phyloP scores from a whole-genome alignment of 2,113 vertebrate genomes.

The Ceyx melanurus region DNA sequence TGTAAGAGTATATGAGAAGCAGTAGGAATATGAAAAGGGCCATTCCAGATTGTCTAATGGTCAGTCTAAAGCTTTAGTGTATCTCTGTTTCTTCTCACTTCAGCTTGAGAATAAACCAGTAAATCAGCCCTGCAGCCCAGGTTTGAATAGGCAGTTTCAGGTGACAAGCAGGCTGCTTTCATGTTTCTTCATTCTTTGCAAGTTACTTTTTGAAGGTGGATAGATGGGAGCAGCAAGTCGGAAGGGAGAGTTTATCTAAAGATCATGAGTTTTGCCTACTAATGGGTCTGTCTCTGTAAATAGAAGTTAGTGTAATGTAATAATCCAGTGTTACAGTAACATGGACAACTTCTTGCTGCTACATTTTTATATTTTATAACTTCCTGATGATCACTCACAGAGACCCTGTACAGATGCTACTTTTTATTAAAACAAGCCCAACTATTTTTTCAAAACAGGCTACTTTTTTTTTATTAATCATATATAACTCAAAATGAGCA shows the following conservation, averaged over 20 bases:
- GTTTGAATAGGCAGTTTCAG: neutral
- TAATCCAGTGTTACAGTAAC: neutral
- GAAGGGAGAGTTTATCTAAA: neutral
- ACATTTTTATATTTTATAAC: neutral
- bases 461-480: neutral
- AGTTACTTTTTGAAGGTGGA: neutral
- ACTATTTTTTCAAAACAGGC: neutral
- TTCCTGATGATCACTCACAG: neutral
- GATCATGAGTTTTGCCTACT: neutral
- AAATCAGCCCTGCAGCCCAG: neutral
- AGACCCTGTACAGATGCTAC: neutral
- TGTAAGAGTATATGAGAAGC: neutral
- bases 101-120: neutral
- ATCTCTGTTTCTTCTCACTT: neutral
- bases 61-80: neutral
- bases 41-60: neutral
- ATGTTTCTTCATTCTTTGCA: neutral
- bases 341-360: neutral
- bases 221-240: neutral
- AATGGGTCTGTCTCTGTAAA: neutral
- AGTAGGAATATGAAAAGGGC: neutral
- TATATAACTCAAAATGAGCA: neutral
- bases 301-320: neutral
- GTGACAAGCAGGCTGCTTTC: neutral
- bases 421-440: neutral